Evolutionary conservation across 2,888 invertebrate genomes (phyloP), one percentile per base, ranked within the genome.

Genomic region (Parasteatoda lunata): DNA sequence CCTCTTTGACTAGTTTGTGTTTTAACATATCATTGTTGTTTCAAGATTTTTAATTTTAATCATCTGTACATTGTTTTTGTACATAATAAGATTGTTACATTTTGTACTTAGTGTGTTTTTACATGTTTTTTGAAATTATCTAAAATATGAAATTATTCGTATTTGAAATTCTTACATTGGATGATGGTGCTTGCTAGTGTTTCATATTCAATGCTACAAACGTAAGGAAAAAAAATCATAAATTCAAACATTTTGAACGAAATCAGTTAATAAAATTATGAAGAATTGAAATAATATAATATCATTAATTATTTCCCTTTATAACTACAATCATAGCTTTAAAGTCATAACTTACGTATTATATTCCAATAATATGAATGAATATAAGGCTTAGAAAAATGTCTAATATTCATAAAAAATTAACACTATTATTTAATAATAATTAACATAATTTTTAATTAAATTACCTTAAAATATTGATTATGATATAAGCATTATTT

Each of bases 81-180:
- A 86, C 72, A 86, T 86, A 86, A 71, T 66, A 64, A 70, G 71
- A 76, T 86, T 86, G 80, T 84, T 84, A 86, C 70, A 86, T 71
- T 86, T 86, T 86, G 85, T 86, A 86, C 85, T 81, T 86, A 77
- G 80, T 80, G 85, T 86, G 85, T 86, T 86, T 86, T 77, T 86
- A 86, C 76, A 69, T 86, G 76, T 80, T 80, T 54, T 59, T 77
- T 72, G 66, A 76, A 59, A 76, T 79, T 79, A 79, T 59, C 15
- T 75, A 70, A 68, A 59, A 59, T 49, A 78, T 8, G 8, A 80
- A 84, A 68, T n/a, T 70, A 70, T 80, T 66, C 65, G 64, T 70
- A 80, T 76, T 80, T 70, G 15, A 30, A 68, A 70, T 49, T 75
- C 54, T n/a, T 30, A 69, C 76, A 64, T 48, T 65, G 49, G 45